phyloP scores from a whole-genome alignment of 1,140 invertebrate genomes.

The Stenopsyche tienmushanensis region DNA sequence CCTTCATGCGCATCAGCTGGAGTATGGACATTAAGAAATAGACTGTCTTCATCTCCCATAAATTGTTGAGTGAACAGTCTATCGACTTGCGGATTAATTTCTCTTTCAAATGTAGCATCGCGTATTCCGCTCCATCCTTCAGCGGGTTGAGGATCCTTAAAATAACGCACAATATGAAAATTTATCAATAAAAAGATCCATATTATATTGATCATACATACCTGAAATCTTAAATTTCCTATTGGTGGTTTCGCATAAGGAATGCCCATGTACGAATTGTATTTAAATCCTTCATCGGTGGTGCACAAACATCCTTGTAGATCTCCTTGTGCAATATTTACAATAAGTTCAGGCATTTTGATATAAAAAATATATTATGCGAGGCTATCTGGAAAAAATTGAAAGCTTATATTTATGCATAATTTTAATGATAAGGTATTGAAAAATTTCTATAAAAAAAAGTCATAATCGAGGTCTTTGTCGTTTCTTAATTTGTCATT shows the following conservation, averaged over 20 bases:
- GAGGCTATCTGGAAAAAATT: no score
- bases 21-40: constrained; percentile 15
- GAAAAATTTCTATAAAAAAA: no score
- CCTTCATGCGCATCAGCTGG: constrained; percentile 53
- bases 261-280: constrained; percentile 49
- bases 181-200: neutral
- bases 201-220: constrained; percentile 32
- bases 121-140: constrained; percentile 14
- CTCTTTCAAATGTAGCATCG: constrained; percentile 7
- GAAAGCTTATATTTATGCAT: no score
- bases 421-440: no score
- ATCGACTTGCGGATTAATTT: neutral
- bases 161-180: neutral
- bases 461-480: no score
- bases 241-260: constrained; percentile 69
- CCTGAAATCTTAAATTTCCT: constrained; percentile 61
- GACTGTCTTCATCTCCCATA: constrained; percentile 15
- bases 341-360: constrained; percentile 13
- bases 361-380: no score
- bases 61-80: neutral
- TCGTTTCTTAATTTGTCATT: no score
- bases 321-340: constrained; percentile 11
- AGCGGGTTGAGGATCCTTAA: constrained; percentile 15
- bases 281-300: constrained; percentile 13
- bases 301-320: neutral